Base-by-base conservation (phyloP, 2,797 vertebrate species). In the Clarias fuscus region DNA sequence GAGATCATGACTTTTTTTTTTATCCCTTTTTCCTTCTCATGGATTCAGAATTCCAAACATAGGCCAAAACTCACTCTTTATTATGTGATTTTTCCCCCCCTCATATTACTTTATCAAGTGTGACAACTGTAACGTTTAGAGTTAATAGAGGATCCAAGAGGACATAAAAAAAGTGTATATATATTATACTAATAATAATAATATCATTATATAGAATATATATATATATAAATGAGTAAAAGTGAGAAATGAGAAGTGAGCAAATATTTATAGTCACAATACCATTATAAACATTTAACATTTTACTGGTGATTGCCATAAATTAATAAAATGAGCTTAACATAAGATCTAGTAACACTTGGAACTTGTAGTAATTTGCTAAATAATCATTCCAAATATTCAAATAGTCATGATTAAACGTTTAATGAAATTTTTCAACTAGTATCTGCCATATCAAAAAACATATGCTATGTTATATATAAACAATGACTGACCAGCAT, bases 21-120 rank as follows among this genome's bases (percentile, higher is more conserved):
- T n/a, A 53, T 82, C n/a, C n/a, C 43, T 30, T 30, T 82, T 82
- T 68, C 22, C 61, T 81, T 81, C 22, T 37, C 78, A 65, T 43
- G 43, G 80, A 53, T 40, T 64, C 43, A 53, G 18, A 37, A 24
- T 78, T 58, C 10, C 30, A 79, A 64, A 67, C 15, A 4, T 33
- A 13, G 43, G 43, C 64, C 43, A 68, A 82, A 82, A 56, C 6
- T 30, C 30, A 33, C 33, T 6, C n/a, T 53, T 53, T 56, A 18
- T 30, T 68, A 53, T 4, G 2, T 27, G 24, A 20, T 30, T 22
- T 11, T 17, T 68, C 68, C 33, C 33, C 33, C n/a, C n/a, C n/a
- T 33, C 33, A 56, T 68, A 56, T 82, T 30, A 61, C 40, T 81
- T 64, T n/a, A 53, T 27, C 27, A 81, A 72, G 40, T 71, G 24